Evolutionary conservation across 1,140 invertebrate species (phyloP).

Genomic region (Pogonomyrmex barbatus): DNA sequence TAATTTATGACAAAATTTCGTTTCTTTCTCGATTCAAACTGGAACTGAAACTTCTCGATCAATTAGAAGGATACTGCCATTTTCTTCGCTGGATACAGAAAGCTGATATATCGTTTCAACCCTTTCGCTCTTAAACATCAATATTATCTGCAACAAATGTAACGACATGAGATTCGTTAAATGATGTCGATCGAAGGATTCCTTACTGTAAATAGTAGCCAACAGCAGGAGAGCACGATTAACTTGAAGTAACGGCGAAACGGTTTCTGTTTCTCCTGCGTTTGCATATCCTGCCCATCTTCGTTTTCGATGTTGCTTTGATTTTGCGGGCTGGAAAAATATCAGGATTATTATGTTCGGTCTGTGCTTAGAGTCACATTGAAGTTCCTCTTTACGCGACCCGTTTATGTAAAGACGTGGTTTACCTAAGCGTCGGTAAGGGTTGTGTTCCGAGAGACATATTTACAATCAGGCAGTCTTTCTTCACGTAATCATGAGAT

Average conservation of each 20-base stretch:
- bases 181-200: neutral
- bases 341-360: neutral
- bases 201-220: constrained; percentile 81
- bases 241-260: constrained; percentile 78
- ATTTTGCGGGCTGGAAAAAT: constrained; percentile 23
- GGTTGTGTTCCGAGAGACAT: constrained; percentile 64
- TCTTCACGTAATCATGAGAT: constrained; percentile 38
- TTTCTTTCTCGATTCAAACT: neutral
- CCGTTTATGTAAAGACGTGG: neutral
- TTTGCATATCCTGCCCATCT: constrained; percentile 42
- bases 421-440: constrained; percentile 15
- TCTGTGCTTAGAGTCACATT: neutral
- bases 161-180: neutral
- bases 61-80: constrained; percentile 58
- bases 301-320: constrained; percentile 39
- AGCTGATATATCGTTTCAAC: constrained; percentile 88
- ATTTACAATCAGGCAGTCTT: constrained; percentile 68
- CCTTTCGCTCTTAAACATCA: constrained; percentile 89
- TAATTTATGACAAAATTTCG: neutral
- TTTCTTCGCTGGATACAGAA: constrained; percentile 85
- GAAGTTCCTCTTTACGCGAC: neutral
- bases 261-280: constrained; percentile 66
- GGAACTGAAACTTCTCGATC: neutral
- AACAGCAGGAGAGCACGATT: constrained; percentile 74
- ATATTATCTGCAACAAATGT: constrained; percentile 87